Evolutionary conservation across 1,140 invertebrate genomes (phyloP), one percentile per base, ranked within the genome.

Genomic region (Drosophila lacteicornis): DNA sequence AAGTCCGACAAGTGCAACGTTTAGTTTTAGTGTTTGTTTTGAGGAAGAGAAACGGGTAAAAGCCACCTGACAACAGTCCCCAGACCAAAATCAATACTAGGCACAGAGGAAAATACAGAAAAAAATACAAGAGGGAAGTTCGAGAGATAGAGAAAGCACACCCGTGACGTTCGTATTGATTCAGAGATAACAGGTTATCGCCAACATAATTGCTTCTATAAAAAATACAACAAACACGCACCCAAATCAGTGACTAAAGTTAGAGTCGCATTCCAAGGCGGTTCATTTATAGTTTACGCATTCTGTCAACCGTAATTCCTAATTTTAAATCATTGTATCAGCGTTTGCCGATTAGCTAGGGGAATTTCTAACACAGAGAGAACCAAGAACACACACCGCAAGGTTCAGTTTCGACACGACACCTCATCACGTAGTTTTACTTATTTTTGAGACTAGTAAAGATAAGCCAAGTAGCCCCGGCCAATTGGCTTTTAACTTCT

Each of bases 1-100:
- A 79, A 63, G 46, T 38, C 58, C 15, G 43, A 62, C 38, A 60
- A 66, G 17, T 79, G 75, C 63, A 59, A 53, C 84, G 75, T 86
- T 82, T 75, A 70, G 84, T 50, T 74, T 79, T 51, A 51, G 36
- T 50, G 12, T 71, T 79, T 85, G 75, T 86, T 86, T 86, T 45
- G 19, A 13, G 27, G 15, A 45, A 36, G 25, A 33, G 27, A 68
- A 68, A 68, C 27, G 45, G 25, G 15, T 43, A 66, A 50, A 66
- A 50, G n/a, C 47, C 67, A 40, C 59, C 46, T 69, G 66, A 67
- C 65, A 68, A 50, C 36, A 67, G 36, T 22, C 8, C 19, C 12
- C 47, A 49, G 50, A 65, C 73, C 30, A 40, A 75, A 75, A 75
- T 75, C 73, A 75, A 75, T 75, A 63, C 38, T 42, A 22, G 40